Evolutionary conservation across 2,888 invertebrate species (phyloP).

Genomic region (Cremastinae sp.): DNA sequence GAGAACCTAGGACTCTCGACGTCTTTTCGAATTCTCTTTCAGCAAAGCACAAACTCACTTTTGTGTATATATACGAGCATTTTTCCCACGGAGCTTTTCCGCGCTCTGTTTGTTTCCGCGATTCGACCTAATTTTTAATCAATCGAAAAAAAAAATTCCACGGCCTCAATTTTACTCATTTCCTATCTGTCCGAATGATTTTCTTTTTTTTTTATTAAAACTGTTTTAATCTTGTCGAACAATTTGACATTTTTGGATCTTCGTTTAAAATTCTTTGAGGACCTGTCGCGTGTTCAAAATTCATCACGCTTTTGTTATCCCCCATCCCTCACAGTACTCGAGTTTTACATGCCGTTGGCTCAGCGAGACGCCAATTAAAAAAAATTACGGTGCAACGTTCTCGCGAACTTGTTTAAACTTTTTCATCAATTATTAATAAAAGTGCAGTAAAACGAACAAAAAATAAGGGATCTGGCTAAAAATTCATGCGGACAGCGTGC

Average conservation of each 20-base stretch:
- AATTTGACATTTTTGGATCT: background rate
- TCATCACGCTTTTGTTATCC: constrained; percentile 28
- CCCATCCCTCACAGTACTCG: constrained; percentile 14
- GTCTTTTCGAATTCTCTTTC: constrained; percentile 21
- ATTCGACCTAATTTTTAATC: too few species aligned
- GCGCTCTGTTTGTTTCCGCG: too few species aligned
- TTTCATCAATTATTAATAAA: constrained; percentile 35
- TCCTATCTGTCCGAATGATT: background rate
- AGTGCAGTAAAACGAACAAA: constrained; percentile 4
- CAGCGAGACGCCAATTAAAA: constrained; percentile 61
- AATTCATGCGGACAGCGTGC: constrained; percentile 66
- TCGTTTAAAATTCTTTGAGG: background rate
- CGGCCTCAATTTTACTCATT: background rate
- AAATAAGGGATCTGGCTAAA: constrained; percentile 9
- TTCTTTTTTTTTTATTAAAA: background rate
- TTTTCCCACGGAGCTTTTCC: constrained; percentile 34
- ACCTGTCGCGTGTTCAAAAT: constrained; percentile 6
- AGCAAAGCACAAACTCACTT: constrained; percentile 33
- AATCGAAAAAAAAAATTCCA: background rate
- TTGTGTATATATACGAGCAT: constrained; percentile 25
- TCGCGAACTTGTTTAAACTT: constrained; percentile 7
- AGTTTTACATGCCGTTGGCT: constrained; percentile 58
- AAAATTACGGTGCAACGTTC: constrained; percentile 62
- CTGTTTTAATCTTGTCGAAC: background rate
- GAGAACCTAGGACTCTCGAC: constrained; percentile 18